A percentile compares a stretch with the other conserved stretches of the same genome.
Evolutionary conservation across 2,113 vertebrate genomes (phyloP).

Genomic region (Salvelinus alpinus): DNA sequence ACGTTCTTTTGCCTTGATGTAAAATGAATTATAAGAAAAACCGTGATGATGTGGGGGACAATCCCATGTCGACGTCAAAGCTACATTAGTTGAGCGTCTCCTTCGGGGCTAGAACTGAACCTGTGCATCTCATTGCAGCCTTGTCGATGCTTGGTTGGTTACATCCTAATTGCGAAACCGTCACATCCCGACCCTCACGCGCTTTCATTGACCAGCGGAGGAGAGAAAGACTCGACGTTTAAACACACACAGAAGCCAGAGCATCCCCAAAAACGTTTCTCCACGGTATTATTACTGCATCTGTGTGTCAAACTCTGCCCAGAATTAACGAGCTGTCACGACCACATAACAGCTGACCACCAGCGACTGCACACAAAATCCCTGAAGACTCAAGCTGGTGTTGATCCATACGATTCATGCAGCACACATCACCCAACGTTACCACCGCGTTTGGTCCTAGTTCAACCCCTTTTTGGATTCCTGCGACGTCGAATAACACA

Average conservation of each 20-base stretch:
- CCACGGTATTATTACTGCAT: neutral
- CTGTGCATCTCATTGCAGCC: slow-evolving; percentile 47
- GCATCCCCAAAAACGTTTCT: neutral
- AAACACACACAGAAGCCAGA: neutral
- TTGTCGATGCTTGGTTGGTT: slow-evolving; percentile 40
- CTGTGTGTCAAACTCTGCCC: neutral
- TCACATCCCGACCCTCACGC: neutral
- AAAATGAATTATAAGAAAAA: neutral
- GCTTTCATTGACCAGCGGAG: neutral
- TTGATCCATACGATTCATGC: slow-evolving; percentile 10
- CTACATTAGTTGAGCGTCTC: slow-evolving; percentile 27
- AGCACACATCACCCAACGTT: slow-evolving; percentile 3
- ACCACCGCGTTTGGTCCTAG: neutral
- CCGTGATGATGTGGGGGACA: neutral
- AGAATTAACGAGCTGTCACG: neutral
- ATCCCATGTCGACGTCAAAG: neutral
- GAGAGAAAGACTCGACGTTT: neutral
- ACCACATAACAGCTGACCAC: slow-evolving; percentile 15
- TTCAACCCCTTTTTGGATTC: neutral
- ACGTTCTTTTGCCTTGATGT: slow-evolving; percentile 20
- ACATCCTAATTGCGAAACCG: neutral
- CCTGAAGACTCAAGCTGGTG: neutral
- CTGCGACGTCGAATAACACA: neutral
- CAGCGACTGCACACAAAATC: neutral
- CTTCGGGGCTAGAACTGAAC: slow-evolving; percentile 32